phyloP scores from a whole-genome alignment of 2,113 vertebrate genomes.

The Phylloscopus trochilus region DNA sequence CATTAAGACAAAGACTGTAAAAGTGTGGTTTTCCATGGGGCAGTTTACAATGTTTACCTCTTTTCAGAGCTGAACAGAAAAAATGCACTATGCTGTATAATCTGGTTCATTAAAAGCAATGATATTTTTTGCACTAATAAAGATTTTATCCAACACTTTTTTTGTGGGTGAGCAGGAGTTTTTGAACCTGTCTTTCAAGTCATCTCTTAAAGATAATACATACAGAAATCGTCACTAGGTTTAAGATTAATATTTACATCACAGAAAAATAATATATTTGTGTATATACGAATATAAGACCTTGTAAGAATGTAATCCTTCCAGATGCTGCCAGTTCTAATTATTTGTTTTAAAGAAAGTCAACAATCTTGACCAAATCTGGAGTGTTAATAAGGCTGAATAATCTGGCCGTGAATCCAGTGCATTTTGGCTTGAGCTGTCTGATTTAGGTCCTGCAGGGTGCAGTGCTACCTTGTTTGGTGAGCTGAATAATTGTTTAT shows the following conservation, averaged over 20 bases:
- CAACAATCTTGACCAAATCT: background rate
- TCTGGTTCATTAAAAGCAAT: background rate
- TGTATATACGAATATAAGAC: background rate
- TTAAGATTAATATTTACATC: background rate
- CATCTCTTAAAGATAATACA: background rate
- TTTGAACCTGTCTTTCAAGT: background rate
- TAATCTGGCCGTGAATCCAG: conserved; percentile 56
- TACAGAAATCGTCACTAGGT: background rate
- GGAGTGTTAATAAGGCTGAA: conserved; percentile 48
- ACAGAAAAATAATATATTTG: background rate
- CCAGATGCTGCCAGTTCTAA: background rate
- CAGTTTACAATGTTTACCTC: background rate
- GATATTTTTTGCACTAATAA: background rate
- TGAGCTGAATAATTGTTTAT: conserved; percentile 68
- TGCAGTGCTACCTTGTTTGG: conserved; percentile 59
- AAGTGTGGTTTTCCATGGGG: background rate
- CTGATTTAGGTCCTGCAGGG: conserved; percentile 48
- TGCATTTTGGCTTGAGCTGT: conserved; percentile 43
- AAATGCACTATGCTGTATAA: background rate
- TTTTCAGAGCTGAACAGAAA: background rate
- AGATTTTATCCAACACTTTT: background rate
- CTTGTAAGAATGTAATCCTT: background rate
- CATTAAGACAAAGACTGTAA: background rate
- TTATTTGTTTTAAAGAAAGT: conserved; percentile 38
- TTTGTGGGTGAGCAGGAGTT: background rate